Evolutionary conservation across 2,797 vertebrate genomes (phyloP), one percentile per base, ranked within the genome.

Genomic region (Acridotheres tristis): DNA sequence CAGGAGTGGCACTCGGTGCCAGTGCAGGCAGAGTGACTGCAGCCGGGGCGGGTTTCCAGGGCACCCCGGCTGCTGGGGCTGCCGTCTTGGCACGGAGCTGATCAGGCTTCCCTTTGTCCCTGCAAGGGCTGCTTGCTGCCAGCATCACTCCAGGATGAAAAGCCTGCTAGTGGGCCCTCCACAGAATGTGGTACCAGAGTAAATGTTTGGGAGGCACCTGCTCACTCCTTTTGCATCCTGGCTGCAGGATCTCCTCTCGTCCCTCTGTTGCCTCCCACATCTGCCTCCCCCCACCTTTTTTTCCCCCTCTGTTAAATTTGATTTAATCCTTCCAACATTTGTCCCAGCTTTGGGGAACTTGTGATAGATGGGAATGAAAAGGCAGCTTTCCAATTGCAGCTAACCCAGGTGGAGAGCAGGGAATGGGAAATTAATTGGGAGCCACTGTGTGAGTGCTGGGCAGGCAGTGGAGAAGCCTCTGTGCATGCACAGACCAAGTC

Each of bases 1-100:
- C 96, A 97, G 97, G 96, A 98, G 97, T 94, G 96, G 97, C 91
- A 94, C 97, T 98, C 95, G 96, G 97, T 91, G 96, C 97, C 96
- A 97, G 97, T 92, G 97, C 98, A 98, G 97, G 97, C 97, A 80
- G 96, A 95, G 96, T 92, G 97, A 94, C 88, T 81, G 95, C 96
- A 97, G 96, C 97, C 23, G 83, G 72, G 47, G 40, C 1, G 65
- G 89, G 97, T 98, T 98, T 94, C 98, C 96, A 94, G 92, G 97
- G 98, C 97, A 98, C 97, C 97, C 90, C 0, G 19, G 29, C 34
- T 71, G 83, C 50, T 1, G n/a, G 85, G 32, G 29, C 27, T 90
- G 95, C 95, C 63, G n/a, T 78, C 85, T 77, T 93, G 94, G 93
- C 95, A 92, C 5, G 2, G 42, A 78, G 85, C 57, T 85, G 40